These are phyloP conservation scores for Parnassius apollo DNA, from an alignment of 2,888 invertebrate species.

Conservation along the genomic window DNA sequence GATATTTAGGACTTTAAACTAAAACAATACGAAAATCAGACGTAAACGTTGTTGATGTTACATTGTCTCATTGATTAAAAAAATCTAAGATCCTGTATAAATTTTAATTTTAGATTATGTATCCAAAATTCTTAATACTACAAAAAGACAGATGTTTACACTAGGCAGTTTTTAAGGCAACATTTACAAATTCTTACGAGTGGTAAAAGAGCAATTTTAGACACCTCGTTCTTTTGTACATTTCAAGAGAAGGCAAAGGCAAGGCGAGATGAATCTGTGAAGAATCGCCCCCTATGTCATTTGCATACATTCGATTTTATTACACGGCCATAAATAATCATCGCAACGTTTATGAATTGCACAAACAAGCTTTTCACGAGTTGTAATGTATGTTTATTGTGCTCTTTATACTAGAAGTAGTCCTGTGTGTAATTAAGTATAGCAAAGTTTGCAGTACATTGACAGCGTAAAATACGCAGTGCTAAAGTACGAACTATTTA, in stretches of 20 bases:
- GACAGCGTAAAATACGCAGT: too few species aligned
- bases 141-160: too few species aligned
- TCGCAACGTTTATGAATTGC: slow-evolving; percentile 26
- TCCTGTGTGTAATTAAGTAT: not conserved
- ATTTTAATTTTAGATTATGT: too few species aligned
- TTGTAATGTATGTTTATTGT: slow-evolving; percentile 10
- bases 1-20: too few species aligned
- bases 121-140: too few species aligned
- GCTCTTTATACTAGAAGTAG: slow-evolving; percentile 3
- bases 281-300: slow-evolving; percentile 50
- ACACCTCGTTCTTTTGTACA: slow-evolving; percentile 33
- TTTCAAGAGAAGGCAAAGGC: slow-evolving; percentile 46
- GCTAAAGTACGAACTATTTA: too few species aligned
- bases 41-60: too few species aligned
- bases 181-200: not conserved
- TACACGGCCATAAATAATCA: slow-evolving; percentile 36
- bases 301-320: slow-evolving; percentile 59
- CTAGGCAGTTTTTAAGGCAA: not conserved
- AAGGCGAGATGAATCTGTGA: slow-evolving; percentile 51
- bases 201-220: slow-evolving; percentile 47
- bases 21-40: too few species aligned
- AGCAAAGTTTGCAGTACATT: too few species aligned
- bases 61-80: too few species aligned
- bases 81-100: too few species aligned
- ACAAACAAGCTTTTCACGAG: slow-evolving; percentile 15